A percentile compares a stretch with the other conserved stretches of the same genome.
phyloP scores from a whole-genome alignment of 2,888 invertebrate species.

The Caenorhabditis uteleia region DNA sequence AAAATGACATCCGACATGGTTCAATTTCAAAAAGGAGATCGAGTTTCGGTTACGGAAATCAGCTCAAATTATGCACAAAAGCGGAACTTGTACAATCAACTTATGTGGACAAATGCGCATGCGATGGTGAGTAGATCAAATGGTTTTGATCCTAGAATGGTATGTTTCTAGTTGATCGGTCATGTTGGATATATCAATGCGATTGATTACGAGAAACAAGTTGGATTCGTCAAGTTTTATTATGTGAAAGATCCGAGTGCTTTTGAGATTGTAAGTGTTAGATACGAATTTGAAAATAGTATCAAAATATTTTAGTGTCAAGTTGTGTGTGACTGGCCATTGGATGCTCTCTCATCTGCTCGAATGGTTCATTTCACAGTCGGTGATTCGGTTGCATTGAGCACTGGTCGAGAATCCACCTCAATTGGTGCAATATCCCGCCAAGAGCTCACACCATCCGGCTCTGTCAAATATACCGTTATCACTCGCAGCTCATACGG shows the following conservation, averaged over 20 bases:
- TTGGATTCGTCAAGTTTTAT: constrained; percentile 11
- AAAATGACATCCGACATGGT: neutral
- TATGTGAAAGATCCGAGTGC: constrained; percentile 9
- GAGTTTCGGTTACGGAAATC: constrained; percentile 31
- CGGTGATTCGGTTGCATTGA: constrained; percentile 23
- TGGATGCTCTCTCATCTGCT: constrained; percentile 17
- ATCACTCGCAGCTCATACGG: neutral
- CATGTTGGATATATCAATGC: constrained; percentile 23
- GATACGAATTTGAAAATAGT: too few species aligned
- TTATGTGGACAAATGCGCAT: constrained; percentile 33
- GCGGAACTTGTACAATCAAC: constrained; percentile 27
- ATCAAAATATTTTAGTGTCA: constrained; percentile 12
- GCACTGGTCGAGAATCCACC: neutral
- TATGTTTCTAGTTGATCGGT: constrained; percentile 35
- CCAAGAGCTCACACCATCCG: neutral
- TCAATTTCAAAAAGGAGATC: constrained; percentile 17
- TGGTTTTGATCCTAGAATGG: neutral
- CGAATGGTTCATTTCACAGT: constrained; percentile 9
- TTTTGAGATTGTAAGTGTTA: constrained; percentile 11
- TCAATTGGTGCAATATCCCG: neutral
- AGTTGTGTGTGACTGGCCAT: constrained; percentile 26
- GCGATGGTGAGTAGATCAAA: constrained; percentile 12
- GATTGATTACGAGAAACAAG: constrained; percentile 4
- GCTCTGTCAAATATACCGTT: constrained; percentile 11
- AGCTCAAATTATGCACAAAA: constrained; percentile 16